Evolutionary conservation across 2,797 vertebrate genomes (phyloP), one percentile per base, ranked within the genome.

Genomic region (Alfaro cultratus): DNA sequence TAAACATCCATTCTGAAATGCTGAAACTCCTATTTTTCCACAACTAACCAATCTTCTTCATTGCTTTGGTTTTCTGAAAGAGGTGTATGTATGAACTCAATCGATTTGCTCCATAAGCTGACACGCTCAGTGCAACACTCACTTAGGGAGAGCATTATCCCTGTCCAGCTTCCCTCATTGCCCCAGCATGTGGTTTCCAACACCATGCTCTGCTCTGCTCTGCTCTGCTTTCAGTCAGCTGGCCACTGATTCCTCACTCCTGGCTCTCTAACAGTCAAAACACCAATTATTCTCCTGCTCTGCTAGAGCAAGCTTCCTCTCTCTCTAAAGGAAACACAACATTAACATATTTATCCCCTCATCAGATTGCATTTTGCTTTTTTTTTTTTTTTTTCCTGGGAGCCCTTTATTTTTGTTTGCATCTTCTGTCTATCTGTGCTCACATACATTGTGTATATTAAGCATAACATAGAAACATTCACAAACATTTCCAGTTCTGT

Each of bases 11-110:
- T 90, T 81, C 78, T 70, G 57, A 80, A 89, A 79, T 88, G 82
- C 80, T 77, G 85, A 87, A 89, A 90, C 77, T 88, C 21, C 21
- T 51, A 71, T 86, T 70, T 81, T 87, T 88, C 79, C 73, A 75
- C 76, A 79, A 80, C 73, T 82, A 86, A 90, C 64, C 83, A 86
- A 89, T 88, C 75, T 60, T 64, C 80, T 79, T 88, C 86, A 89
- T 85, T 78, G 84, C 79, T 77, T 6, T 83, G 89, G 79, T 85
- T 86, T 86, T 77, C 9, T 43, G 47, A 57, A 55, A 34, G 74
- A 81, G 78, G 70, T 74, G 80, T 75, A 57, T 80, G 18, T 21
- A 49, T 74, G 62, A 57, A 85, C 51, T 39, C 29, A 46, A 87
- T 46, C 75, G 62, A 81, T 85, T 79, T 77, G 49, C n/a, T 76